Evolutionary conservation across 2,113 vertebrate genomes (phyloP).

Genomic region (Lophotis ruficrista): DNA sequence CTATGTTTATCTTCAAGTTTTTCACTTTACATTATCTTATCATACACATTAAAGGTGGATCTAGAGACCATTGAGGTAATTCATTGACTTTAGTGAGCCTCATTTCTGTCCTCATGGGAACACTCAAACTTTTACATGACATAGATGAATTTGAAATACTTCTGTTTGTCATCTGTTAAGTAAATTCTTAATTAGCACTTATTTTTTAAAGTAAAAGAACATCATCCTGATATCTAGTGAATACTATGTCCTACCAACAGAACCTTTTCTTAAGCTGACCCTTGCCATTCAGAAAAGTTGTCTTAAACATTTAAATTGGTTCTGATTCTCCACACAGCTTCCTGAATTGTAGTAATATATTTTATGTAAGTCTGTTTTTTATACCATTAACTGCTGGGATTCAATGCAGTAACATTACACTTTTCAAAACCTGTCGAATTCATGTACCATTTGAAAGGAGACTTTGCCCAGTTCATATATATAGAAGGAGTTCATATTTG

Average conservation of each 20-base stretch:
- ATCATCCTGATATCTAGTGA: neutral
- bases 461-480: neutral
- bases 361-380: neutral
- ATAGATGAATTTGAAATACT: neutral
- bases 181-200: neutral
- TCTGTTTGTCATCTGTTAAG: neutral
- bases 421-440: constrained; percentile 13
- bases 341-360: neutral
- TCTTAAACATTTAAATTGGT: neutral
- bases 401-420: neutral
- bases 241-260: neutral
- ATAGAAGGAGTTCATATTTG: neutral
- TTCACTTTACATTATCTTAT: neutral
- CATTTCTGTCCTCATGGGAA: neutral
- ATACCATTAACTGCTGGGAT: neutral
- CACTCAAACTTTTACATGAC: neutral
- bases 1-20: neutral
- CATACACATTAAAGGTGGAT: neutral
- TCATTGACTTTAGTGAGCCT: neutral
- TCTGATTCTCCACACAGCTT: neutral
- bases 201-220: neutral
- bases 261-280: neutral
- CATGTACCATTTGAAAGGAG: neutral
- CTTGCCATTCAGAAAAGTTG: neutral
- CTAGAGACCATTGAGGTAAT: neutral